Conservation (phyloP, 2,797 vertebrate species). For the Scyliorhinus canicula region DNA sequence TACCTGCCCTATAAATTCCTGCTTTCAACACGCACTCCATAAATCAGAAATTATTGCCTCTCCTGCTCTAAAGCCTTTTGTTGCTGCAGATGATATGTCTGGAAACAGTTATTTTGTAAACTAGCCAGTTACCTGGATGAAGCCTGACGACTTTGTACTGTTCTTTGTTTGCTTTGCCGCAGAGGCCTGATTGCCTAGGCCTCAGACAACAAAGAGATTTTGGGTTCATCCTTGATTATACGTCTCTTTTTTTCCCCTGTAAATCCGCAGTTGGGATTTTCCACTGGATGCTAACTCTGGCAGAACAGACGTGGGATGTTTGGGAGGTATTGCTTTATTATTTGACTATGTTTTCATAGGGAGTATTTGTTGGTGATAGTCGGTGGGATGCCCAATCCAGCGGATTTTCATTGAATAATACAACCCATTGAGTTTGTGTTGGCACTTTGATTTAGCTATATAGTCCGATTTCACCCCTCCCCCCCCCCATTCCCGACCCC, state of each 20-base stretch:
- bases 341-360: not conserved
- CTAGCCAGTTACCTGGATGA: not conserved
- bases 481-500: too few relatives aligned
- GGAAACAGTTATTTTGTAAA: slow-evolving; percentile 27
- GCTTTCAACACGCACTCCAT: slow-evolving; percentile 27
- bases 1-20: slow-evolving; percentile 24
- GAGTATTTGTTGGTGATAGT: not conserved
- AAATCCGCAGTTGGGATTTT: not conserved
- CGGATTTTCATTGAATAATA: not conserved
- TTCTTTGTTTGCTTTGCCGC: not conserved
- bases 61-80: not conserved
- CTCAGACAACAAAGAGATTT: not conserved
- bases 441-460: too few relatives aligned
- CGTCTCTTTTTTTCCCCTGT: not conserved
- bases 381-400: not conserved
- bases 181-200: not conserved
- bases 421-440: too few relatives aligned
- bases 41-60: slow-evolving; percentile 19
- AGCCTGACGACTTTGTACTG: not conserved
- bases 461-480: too few relatives aligned
- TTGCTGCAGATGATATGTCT: slow-evolving; percentile 14
- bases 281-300: not conserved
- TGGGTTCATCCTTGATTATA: not conserved
- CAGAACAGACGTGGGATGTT: not conserved
- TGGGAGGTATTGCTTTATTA: not conserved